Percentiles rank a stretch among this genome's conserved stretches.
These are phyloP conservation scores for Caretta caretta DNA, from an alignment of 2,113 vertebrate species.

Conservation along the genomic window DNA sequence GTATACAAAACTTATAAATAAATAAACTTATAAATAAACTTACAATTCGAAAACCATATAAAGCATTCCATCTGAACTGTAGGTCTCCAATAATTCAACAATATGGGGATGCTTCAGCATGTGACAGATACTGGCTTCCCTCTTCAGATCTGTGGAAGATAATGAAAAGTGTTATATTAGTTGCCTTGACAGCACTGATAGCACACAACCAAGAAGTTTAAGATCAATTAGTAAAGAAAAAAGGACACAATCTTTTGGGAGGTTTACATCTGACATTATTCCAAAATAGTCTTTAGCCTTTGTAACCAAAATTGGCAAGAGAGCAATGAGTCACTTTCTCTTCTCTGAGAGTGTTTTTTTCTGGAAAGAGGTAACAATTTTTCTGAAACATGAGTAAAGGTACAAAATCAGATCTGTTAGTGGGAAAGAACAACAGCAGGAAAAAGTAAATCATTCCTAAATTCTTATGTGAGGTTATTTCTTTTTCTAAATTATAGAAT, in stretches of 20 bases:
- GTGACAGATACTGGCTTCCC: constrained; percentile 99
- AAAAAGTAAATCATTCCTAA: not conserved
- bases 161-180: constrained; percentile 63
- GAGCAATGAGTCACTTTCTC: not conserved
- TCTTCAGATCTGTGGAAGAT: constrained; percentile 92
- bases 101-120: constrained; percentile 99
- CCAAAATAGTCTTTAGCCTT: not conserved
- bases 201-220: not conserved
- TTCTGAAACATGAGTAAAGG: not conserved
- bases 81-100: constrained; percentile 97
- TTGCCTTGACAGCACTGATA: constrained; percentile 27
- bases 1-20: no score
- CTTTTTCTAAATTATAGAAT: not conserved
- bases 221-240: not conserved
- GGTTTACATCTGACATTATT: not conserved
- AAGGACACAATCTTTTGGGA: not conserved
- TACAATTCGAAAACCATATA: constrained; percentile 99
- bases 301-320: not conserved
- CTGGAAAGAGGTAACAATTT: not conserved
- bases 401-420: not conserved
- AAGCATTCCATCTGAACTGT: constrained; percentile 99
- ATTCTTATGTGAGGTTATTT: not conserved
- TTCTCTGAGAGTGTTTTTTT: not conserved
- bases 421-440: not conserved
- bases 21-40: constrained; percentile 73